Conservation (phyloP, 2,888 invertebrate genomes). For the Drosophila sordidula region DNA sequence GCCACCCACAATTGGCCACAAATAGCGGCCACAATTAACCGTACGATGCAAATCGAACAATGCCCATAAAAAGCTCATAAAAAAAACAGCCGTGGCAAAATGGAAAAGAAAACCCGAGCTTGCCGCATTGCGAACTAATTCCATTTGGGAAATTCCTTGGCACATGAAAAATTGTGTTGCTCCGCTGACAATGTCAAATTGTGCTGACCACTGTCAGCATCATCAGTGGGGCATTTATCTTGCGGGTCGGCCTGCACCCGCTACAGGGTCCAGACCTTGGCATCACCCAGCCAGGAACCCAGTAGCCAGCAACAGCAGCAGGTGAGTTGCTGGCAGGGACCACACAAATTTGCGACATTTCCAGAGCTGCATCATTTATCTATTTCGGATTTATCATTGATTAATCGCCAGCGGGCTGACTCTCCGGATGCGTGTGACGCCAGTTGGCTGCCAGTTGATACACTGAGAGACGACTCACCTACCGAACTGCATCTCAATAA, state of each 20-base stretch:
- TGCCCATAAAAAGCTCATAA: constrained; percentile 63
- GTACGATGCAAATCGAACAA: constrained; percentile 79
- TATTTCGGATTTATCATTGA: constrained; percentile 82
- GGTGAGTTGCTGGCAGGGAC: constrained; percentile 68
- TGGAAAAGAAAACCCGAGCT: constrained; percentile 1
- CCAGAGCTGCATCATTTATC: constrained; percentile 73
- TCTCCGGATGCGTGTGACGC: constrained; percentile 58
- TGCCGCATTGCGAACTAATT: constrained; percentile 42
- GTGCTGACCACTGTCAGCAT: constrained; percentile 72
- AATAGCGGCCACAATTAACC: constrained; percentile 76
- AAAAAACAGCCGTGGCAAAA: not conserved
- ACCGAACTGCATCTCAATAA: too few species aligned
- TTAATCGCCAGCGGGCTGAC: constrained; percentile 72
- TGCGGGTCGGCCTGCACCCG: constrained; percentile 58
- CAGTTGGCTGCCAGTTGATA: constrained; percentile 39
- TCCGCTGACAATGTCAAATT: constrained; percentile 67
- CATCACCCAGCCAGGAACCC: not conserved
- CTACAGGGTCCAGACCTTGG: constrained; percentile 40
- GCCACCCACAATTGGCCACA: constrained; percentile 78
- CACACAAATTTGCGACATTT: constrained; percentile 76
- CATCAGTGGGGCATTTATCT: constrained; percentile 79
- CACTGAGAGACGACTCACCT: constrained; percentile 22
- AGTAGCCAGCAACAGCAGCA: constrained; percentile 36
- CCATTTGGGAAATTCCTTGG: constrained; percentile 44
- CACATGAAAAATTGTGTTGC: constrained; percentile 56